phyloP scores from a whole-genome alignment of 2,888 invertebrate genomes.

The Drosophila nigricruria region DNA sequence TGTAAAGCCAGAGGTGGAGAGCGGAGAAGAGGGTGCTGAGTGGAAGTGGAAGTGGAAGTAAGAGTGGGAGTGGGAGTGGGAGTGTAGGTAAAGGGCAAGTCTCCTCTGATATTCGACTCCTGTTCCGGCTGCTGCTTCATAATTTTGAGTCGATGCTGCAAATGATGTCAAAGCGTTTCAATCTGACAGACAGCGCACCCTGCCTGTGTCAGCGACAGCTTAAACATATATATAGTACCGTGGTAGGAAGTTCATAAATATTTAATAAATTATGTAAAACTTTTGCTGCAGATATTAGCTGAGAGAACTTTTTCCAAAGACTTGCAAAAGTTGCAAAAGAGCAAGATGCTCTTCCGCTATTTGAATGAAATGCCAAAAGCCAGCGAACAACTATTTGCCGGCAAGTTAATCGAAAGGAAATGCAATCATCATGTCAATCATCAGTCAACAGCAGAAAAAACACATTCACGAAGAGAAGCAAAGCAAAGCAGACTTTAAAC shows the following conservation, averaged over 20 bases:
- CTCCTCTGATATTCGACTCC: conserved; percentile 9
- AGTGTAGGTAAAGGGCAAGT: background rate
- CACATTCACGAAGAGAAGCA: too few species aligned
- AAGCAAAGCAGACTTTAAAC: too few species aligned
- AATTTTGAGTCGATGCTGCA: conserved; percentile 13
- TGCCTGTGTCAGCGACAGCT: background rate
- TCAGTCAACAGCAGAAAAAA: background rate
- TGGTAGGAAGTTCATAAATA: background rate
- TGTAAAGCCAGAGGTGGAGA: background rate
- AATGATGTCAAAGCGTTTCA: conserved; percentile 13
- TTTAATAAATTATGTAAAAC: background rate
- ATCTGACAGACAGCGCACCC: conserved; percentile 5
- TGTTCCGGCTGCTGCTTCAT: conserved; percentile 9
- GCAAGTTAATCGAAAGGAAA: background rate
- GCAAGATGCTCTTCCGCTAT: background rate
- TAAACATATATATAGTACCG: background rate
- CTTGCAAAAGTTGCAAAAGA: background rate
- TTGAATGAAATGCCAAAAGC: background rate
- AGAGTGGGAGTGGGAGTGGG: background rate
- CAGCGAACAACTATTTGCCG: background rate
- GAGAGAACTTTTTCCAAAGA: background rate
- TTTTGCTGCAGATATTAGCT: background rate
- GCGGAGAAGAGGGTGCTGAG: background rate
- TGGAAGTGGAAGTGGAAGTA: background rate
- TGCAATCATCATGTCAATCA: background rate